These are phyloP conservation scores for Prionchulus punctatus DNA, from an alignment of 2,888 invertebrate species.

Conservation along the genomic window DNA sequence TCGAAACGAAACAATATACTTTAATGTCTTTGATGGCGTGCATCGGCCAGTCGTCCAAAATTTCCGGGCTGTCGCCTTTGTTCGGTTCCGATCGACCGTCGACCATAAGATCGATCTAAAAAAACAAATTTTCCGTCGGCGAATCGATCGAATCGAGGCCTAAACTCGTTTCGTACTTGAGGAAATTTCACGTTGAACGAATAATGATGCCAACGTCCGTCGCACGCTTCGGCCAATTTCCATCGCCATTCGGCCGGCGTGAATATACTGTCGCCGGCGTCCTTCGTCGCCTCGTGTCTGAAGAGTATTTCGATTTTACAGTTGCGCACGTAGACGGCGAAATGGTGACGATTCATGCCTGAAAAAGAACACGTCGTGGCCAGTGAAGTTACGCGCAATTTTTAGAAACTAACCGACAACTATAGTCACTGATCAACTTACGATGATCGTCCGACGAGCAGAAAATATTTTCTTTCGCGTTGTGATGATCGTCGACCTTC, in stretches of 20 bases:
- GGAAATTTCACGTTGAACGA: conserved; percentile 82
- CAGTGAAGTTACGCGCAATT: background rate
- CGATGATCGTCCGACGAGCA: conserved; percentile 95
- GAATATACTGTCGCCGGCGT: conserved; percentile 30
- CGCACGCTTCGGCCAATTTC: conserved; percentile 87
- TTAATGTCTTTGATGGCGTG: conserved; percentile 84
- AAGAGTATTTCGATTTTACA: conserved; percentile 83
- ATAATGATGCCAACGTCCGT: conserved; percentile 97
- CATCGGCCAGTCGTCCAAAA: conserved; percentile 96
- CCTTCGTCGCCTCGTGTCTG: conserved; percentile 51
- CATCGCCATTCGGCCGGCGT: conserved; percentile 97
- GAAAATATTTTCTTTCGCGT: conserved; percentile 77
- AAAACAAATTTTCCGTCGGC: background rate
- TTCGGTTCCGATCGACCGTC: conserved; percentile 60
- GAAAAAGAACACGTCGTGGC: conserved; percentile 18
- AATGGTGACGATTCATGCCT: conserved; percentile 99
- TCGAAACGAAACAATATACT: conserved; percentile 12
- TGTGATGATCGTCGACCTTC: conserved; percentile 53
- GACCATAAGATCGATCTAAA: conserved; percentile 48
- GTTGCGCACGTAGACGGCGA: conserved; percentile 87
- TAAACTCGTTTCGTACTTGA: conserved; percentile 31
- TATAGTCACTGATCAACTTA: conserved; percentile 40
- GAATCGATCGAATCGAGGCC: too few relatives aligned
- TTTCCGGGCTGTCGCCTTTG: conserved; percentile 71
- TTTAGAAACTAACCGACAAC: background rate